Conservation (phyloP, 2,797 vertebrate genomes). For the Labeo calbasu region DNA sequence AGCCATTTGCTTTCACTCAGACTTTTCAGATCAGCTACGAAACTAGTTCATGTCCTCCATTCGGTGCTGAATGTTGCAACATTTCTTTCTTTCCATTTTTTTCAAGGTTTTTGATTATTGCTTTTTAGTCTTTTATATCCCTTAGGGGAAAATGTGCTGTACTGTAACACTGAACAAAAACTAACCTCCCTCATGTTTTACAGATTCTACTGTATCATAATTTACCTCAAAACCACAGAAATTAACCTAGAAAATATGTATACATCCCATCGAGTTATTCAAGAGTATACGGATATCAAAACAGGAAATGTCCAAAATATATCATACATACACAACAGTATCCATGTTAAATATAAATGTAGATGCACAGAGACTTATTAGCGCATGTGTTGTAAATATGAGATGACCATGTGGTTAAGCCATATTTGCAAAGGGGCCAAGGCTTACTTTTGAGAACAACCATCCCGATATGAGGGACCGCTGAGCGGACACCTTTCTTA, state of each 20-base stretch:
- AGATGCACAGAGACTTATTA: constrained; percentile 67
- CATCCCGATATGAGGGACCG: constrained; percentile 69
- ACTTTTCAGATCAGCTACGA: constrained; percentile 83
- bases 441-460: constrained; percentile 77
- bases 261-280: constrained; percentile 68
- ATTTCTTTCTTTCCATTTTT: constrained; percentile 69
- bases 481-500: constrained; percentile 74
- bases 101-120: constrained; percentile 83
- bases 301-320: constrained; percentile 71
- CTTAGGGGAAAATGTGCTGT: constrained; percentile 68
- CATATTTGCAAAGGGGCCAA: constrained; percentile 83
- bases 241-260: constrained; percentile 69
- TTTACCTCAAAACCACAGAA: constrained; percentile 72
- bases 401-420: constrained; percentile 82
- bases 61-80: constrained; percentile 93
- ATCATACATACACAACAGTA: constrained; percentile 55
- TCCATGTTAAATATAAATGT: constrained; percentile 62
- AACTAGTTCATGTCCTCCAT: constrained; percentile 78
- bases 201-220: constrained; percentile 68
- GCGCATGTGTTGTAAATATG: constrained; percentile 72
- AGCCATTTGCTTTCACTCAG: constrained; percentile 93
- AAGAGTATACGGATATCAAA: constrained; percentile 67
- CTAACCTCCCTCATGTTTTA: constrained; percentile 67
- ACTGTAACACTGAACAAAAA: constrained; percentile 69
- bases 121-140: constrained; percentile 74